Percentiles rank a stretch among this genome's conserved stretches.
Evolutionary conservation across 2,888 invertebrate species (phyloP).

Genomic region (Villa cingulata): DNA sequence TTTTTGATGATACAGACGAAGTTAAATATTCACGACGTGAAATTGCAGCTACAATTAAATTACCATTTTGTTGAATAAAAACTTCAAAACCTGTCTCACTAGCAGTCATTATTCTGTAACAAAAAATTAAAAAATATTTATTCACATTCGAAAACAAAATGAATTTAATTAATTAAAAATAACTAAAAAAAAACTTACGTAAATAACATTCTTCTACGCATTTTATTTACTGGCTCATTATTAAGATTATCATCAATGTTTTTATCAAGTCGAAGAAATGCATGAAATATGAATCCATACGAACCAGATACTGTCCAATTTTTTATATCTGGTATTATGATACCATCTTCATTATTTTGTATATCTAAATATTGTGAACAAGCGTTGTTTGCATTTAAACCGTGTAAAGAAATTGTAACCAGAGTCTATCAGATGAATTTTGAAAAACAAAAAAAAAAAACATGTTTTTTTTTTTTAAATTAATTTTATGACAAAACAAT

Average conservation of each 20-base stretch:
- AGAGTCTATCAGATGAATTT: conserved; percentile 23
- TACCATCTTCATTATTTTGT: conserved; percentile 37
- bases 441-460: not conserved
- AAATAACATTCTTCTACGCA: conserved; percentile 39
- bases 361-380: conserved; percentile 42
- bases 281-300: conserved; percentile 45
- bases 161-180: not conserved
- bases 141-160: not conserved
- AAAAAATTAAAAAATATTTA: not conserved
- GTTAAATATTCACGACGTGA: conserved; percentile 45
- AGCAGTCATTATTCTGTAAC: conserved; percentile 38
- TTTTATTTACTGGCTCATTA: conserved; percentile 13
- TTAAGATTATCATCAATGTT: conserved; percentile 12
- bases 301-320: conserved; percentile 43
- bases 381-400: conserved; percentile 27
- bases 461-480: not conserved
- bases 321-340: conserved; percentile 41
- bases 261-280: conserved; percentile 40
- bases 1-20: conserved; percentile 37
- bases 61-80: conserved; percentile 42
- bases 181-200: conserved; percentile 27
- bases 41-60: conserved; percentile 41
- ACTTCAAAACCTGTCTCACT: conserved; percentile 45
- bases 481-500: not conserved
- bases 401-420: conserved; percentile 29